phyloP scores from a whole-genome alignment of 2,797 vertebrate genomes.

The Falco columbarius region DNA sequence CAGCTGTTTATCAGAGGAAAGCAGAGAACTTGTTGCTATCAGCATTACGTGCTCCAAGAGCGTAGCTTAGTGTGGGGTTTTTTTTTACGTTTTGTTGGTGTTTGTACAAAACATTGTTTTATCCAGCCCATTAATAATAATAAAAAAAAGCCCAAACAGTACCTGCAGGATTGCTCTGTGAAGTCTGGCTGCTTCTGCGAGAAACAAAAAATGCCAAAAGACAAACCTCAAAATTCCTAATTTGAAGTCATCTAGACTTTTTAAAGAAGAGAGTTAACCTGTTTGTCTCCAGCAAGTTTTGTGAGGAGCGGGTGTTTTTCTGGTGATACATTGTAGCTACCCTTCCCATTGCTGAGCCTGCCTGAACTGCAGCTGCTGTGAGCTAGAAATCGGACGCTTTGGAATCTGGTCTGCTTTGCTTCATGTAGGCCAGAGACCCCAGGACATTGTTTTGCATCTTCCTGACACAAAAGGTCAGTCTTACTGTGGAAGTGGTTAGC shows the following conservation, averaged over 20 bases:
- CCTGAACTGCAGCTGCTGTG: neutral
- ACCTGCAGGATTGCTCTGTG: neutral
- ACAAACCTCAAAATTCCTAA: neutral
- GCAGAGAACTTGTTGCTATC: conserved; percentile 28
- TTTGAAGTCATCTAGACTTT: neutral
- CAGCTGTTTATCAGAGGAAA: conserved; percentile 36
- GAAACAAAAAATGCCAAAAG: neutral
- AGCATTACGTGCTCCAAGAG: neutral
- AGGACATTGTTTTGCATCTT: neutral
- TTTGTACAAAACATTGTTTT: neutral
- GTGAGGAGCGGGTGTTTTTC: neutral
- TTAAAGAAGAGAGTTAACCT: neutral
- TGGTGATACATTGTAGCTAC: neutral
- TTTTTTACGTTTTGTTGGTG: neutral
- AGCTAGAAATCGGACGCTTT: neutral
- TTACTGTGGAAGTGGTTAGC: neutral
- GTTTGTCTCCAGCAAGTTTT: neutral
- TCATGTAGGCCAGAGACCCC: neutral
- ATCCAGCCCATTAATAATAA: neutral
- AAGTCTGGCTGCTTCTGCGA: neutral
- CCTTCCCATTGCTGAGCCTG: neutral
- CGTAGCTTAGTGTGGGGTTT: neutral
- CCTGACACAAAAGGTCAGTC: neutral
- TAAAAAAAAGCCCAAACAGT: neutral
- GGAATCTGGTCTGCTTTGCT: neutral